Conservation (phyloP, 2,888 invertebrate species). For the Cantharis rufa region DNA sequence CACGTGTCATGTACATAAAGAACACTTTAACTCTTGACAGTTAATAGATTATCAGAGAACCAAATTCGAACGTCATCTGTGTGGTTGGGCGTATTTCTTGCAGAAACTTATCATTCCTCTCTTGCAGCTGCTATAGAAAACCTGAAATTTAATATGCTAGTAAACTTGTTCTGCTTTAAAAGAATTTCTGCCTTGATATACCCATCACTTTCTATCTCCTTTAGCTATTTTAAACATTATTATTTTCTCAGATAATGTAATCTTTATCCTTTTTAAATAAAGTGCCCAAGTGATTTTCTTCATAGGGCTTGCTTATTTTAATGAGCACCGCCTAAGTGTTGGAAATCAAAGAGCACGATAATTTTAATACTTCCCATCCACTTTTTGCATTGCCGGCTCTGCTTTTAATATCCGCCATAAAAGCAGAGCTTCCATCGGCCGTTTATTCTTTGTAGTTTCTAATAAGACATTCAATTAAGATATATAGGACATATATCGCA, state of each 20-base stretch:
- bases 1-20: slow-evolving; percentile 16
- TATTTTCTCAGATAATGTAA: not conserved
- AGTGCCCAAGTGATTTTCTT: not conserved
- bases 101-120: slow-evolving; percentile 14
- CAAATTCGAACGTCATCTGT: slow-evolving; percentile 18
- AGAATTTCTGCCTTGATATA: not conserved
- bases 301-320: not conserved
- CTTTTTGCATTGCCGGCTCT: not conserved
- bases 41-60: slow-evolving; percentile 20
- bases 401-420: not conserved
- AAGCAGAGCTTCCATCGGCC: no score
- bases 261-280: not conserved
- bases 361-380: not conserved
- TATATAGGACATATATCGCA: no score
- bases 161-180: not conserved
- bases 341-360: not conserved
- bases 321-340: not conserved
- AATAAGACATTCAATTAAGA: no score
- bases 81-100: slow-evolving; percentile 14
- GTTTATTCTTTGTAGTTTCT: no score
- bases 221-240: not conserved
- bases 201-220: not conserved
- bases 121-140: slow-evolving; percentile 15
- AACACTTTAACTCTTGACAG: slow-evolving; percentile 15
- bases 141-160: slow-evolving; percentile 2